Evolutionary conservation across 1,140 invertebrate species (phyloP).

Genomic region (Megathymus violae): DNA sequence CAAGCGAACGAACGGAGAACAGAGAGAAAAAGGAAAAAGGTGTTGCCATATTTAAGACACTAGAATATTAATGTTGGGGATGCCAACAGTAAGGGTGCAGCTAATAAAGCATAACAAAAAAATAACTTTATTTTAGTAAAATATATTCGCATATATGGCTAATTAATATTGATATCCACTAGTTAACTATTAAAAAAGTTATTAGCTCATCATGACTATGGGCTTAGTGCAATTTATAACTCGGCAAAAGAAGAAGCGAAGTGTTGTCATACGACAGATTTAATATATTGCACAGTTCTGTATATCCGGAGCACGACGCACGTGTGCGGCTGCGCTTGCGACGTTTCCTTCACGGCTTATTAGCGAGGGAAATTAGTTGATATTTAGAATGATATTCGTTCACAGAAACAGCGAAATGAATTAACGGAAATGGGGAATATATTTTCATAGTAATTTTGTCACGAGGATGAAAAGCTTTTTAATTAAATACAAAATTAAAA

Average conservation of each 20-base stretch:
- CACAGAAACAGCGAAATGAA: slow-evolving; percentile 23
- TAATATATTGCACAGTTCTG: slow-evolving; percentile 50
- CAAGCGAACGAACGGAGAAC: too few species aligned
- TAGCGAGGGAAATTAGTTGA: slow-evolving; percentile 58
- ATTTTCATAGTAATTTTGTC: neutral
- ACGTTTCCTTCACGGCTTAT: slow-evolving; percentile 65
- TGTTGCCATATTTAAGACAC: too few species aligned
- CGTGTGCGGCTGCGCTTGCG: slow-evolving; percentile 54
- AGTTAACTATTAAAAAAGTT: neutral
- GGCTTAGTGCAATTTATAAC: slow-evolving; percentile 44
- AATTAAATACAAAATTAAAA: neutral
- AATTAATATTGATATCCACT: neutral
- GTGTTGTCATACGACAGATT: slow-evolving; percentile 47
- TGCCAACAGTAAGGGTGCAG: too few species aligned
- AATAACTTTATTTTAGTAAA: too few species aligned
- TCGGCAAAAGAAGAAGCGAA: slow-evolving; percentile 42
- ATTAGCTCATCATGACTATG: slow-evolving; percentile 10
- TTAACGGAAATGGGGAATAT: slow-evolving; percentile 20
- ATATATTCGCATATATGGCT: too few species aligned
- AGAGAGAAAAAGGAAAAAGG: too few species aligned
- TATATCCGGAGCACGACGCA: slow-evolving; percentile 57
- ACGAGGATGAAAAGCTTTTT: neutral
- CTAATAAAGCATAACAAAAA: too few species aligned
- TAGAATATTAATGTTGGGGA: too few species aligned
- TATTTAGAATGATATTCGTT: slow-evolving; percentile 36